Base-by-base conservation (phyloP, 2,797 vertebrate genomes). In the Pteropus rufus region DNA sequence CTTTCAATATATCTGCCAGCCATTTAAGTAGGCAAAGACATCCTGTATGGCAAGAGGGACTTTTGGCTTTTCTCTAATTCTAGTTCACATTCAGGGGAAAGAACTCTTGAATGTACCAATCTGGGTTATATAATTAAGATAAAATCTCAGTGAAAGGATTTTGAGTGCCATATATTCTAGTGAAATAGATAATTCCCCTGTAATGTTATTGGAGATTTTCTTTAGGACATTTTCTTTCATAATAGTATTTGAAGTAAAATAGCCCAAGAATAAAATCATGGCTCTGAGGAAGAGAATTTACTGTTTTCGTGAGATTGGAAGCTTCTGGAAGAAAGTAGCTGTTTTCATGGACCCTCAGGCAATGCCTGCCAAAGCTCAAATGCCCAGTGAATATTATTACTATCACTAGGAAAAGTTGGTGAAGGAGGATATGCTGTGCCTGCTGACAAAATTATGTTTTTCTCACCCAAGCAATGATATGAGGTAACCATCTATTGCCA, bases 201-300 rank as follows among this genome's bases (percentile, higher is more conserved):
- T 49, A 88, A 84, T 54, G 62, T 72, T 85, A 76, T 1, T 31
- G 31, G n/a, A 86, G 10, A 82, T 89, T 92, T 83, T 87, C 52
- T 69, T 82, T 64, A 75, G 18, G 18, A 81, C 8, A 67, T 75
- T 82, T 89, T 93, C 34, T 93, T 94, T 94, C 65, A 69, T 15
- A 60, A 93, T 34, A 83, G 19, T 49, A 95, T 34, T 52, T 86
- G 75, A 84, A 82, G 36, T 64, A 72, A 95, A 93, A 94, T 29
- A 90, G 54, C 94, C 73, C 36, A 93, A 93, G 44, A 86, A 29
- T 76, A 87, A 93, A 95, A 91, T 85, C 65, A 86, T 39, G 26
- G 23, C 54, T 85, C 46, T 62, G 41, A 91, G 16, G 52, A 92
- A 79, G 29, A 88, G 23, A 92, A 21, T 15, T 85, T 82, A 70